phyloP scores from a whole-genome alignment of 2,888 invertebrate genomes.

The Yponomeuta plumbellus region DNA sequence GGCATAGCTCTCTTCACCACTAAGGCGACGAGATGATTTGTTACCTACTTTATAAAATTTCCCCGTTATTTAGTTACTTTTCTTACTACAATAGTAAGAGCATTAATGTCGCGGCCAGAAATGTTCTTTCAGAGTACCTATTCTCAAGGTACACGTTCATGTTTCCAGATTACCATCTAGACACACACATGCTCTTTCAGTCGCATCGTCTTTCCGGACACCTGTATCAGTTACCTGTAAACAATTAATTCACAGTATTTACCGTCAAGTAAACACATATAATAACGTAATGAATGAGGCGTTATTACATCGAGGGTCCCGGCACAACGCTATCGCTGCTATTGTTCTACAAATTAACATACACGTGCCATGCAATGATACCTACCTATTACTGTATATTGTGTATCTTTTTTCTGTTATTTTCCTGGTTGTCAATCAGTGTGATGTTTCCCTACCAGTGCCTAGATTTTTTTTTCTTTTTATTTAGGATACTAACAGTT shows the following conservation, averaged over 20 bases:
- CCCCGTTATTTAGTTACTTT: no score
- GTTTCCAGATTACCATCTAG: neutral
- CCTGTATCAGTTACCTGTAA: neutral
- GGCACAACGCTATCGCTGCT: neutral
- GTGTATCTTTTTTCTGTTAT: neutral
- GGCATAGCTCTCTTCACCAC: no score
- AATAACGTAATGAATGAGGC: conserved; percentile 1
- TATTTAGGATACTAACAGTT: no score
- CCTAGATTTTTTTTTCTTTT: no score
- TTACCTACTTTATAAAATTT: no score
- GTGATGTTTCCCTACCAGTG: no score
- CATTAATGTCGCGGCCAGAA: no score
- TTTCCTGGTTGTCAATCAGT: neutral
- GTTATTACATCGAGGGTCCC: neutral
- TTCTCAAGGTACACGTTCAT: no score
- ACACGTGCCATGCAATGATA: neutral
- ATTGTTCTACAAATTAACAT: neutral
- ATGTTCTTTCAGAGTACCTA: no score
- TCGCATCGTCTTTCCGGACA: neutral
- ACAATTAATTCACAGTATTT: neutral
- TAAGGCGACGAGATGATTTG: no score
- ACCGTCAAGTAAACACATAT: neutral
- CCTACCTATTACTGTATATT: neutral
- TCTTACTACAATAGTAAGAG: no score
- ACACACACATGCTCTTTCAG: neutral